Base-by-base conservation (phyloP, 1,140 invertebrate genomes). In the Heliothis subflexa region DNA sequence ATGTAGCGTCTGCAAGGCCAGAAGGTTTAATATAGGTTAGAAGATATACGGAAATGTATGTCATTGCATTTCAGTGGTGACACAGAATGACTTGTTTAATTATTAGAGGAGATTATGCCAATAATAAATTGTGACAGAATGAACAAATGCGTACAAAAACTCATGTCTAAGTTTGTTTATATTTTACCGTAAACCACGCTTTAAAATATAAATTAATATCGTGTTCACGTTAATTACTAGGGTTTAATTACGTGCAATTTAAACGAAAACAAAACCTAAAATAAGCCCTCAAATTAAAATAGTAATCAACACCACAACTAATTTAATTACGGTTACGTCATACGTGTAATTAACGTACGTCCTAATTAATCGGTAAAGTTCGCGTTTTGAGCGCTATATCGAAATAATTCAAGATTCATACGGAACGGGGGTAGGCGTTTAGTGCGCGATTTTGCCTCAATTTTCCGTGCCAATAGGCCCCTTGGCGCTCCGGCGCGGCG, bases 381-480 rank as follows among this genome's bases (percentile, higher is more conserved):
- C 47, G 16, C n/a, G 25, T 64, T 70, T 70, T 75, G 45, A 78
- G 62, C 50, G 66, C 54, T 54, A 54, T 50, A 84, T 86, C 78
- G 83, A 84, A 85, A 86, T 86, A 86, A 87, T 86, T 85, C 78
- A 83, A 85, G 79, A 86, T 85, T 86, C 82, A 86, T 85, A 87
- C 55, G 77, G 84, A 88, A 86, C 75, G 77, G 74, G 82, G 79
- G 79, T 79, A 85, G 80, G 82, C 82, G 82, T 88, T 89, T 85
- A 86, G 81, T 78, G 81, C 77, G 84, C 88, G 88, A 88, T 89
- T 89, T 90, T 91, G 82, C 91, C 87, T 92, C 87, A 94, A 94
- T 93, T 93, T 94, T 94, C 92, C 91, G 81, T 89, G 85, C 91
- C 89, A 91, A 72, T 89, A 84, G 81, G 73, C 84, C 82, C 73